phyloP scores from a whole-genome alignment of 2,113 vertebrate species.

The Bothrops jararaca region DNA sequence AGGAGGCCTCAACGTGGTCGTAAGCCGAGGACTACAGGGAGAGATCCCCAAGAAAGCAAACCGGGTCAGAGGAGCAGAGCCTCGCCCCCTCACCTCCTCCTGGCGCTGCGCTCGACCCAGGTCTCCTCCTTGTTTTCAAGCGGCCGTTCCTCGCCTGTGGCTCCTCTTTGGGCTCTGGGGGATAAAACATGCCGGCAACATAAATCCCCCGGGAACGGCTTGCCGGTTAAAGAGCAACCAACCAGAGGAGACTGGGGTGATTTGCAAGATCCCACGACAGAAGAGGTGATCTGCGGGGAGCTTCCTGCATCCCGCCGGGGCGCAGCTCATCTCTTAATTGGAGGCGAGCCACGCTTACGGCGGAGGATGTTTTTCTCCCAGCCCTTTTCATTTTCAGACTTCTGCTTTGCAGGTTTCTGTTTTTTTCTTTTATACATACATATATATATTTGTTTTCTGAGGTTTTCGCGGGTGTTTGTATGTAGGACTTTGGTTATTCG shows the following conservation, averaged over 20 bases:
- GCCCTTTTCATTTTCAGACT: background rate
- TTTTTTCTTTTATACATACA: too few relatives aligned
- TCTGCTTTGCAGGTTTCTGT: background rate
- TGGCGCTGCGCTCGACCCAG: fast-evolving
- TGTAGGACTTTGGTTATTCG: too few relatives aligned
- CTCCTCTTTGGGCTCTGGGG: background rate
- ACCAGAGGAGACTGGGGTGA: fast-evolving
- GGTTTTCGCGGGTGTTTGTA: too few relatives aligned
- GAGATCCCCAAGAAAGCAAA: too few relatives aligned
- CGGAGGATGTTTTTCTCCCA: background rate
- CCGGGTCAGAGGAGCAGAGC: fast-evolving
- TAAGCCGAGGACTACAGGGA: too few relatives aligned
- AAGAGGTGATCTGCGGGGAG: background rate
- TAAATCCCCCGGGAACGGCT: background rate
- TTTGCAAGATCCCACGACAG: background rate
- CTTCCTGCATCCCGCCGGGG: fast-evolving
- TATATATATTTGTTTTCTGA: too few relatives aligned
- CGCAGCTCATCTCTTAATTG: background rate
- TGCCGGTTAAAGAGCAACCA: background rate
- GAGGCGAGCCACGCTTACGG: background rate
- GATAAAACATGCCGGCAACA: background rate
- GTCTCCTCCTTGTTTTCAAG: background rate
- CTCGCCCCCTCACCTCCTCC: background rate
- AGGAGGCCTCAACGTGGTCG: too few relatives aligned
- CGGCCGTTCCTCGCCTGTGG: fast-evolving